Evolutionary conservation across 1,140 invertebrate species (phyloP), one percentile per base, ranked within the genome.

Genomic region (Diuraphis noxia): DNA sequence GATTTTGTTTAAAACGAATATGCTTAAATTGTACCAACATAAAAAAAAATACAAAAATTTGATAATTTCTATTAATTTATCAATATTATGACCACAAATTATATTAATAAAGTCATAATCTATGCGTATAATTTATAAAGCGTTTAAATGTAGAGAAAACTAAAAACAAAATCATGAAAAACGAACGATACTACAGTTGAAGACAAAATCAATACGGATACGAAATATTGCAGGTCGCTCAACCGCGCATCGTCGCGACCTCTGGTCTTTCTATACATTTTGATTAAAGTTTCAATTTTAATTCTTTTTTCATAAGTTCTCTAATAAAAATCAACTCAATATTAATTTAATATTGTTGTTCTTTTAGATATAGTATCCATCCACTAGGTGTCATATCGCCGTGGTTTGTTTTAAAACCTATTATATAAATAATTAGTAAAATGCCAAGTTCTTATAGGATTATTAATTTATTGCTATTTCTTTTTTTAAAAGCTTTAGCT

Each of bases 141-240:
- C 34, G 13, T 43, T 84, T 43, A 84, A 84, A 84, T 8, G 41
- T 43, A n/a, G 46, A 86, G 23, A 49, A 85, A 86, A 86, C 49
- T 43, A 34, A 36, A 34, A 52, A 56, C 56, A 30, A 56, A 40
- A 87, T 87, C 85, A 52, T 87, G 52, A 56, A 87, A 87, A 87
- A 87, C 46, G 46, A 17, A 36, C 49, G 30, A 34, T 81, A 36
- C 3, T 87, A 38, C 23, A 38, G 85, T 56, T 87, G 21, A 56
- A 56, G 30, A 56, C 85, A 87, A 87, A 87, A 87, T 87, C 85
- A 87, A 87, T 87, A 87, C 49, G 41, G 23, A 86, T 34, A 25
- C 85, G 85, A 56, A 56, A 36, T 56, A 87, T 56, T 36, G 85
- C n/a, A 56, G 85, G 85, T 87, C 36, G 85, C 85, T 87, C 85